Evolutionary conservation across 2,888 invertebrate genomes (phyloP).

Genomic region (Rhagophthalmus giganteus): DNA sequence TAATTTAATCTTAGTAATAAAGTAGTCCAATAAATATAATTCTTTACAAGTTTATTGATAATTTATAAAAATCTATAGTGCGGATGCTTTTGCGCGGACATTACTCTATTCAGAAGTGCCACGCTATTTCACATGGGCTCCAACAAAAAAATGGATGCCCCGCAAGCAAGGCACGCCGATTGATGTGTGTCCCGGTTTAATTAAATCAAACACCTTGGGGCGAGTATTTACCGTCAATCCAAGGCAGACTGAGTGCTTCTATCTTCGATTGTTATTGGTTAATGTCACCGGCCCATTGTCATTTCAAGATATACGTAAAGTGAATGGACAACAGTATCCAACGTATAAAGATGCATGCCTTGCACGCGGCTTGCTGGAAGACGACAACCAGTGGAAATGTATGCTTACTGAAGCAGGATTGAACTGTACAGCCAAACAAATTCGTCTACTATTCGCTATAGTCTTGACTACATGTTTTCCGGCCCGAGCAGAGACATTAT

Average conservation of each 20-base stretch:
- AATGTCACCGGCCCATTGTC: constrained; percentile 42
- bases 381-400: constrained; percentile 44
- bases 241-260: constrained; percentile 20
- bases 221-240: constrained; percentile 37
- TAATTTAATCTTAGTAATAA: no score
- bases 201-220: constrained; percentile 33
- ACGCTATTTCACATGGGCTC: constrained; percentile 44
- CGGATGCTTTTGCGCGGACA: constrained; percentile 37
- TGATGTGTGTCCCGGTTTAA: constrained; percentile 30
- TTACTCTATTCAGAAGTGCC: constrained; percentile 46
- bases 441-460: constrained; percentile 42
- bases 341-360: constrained; percentile 33
- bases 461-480: no score
- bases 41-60: no score
- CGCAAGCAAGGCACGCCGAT: constrained; percentile 32
- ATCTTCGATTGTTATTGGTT: constrained; percentile 36
- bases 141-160: constrained; percentile 40
- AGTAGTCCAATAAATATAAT: no score
- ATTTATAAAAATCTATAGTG: no score
- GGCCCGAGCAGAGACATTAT: constrained; percentile 34
- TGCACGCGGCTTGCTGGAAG: constrained; percentile 4
- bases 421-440: constrained; percentile 38
- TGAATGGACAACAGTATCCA: constrained; percentile 37
- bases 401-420: no score
- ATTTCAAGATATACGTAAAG: constrained; percentile 42